Percentiles rank a stretch among this genome's conserved stretches.
Evolutionary conservation across 1,140 invertebrate species (phyloP).

Genomic region (Heterodera carotae): DNA sequence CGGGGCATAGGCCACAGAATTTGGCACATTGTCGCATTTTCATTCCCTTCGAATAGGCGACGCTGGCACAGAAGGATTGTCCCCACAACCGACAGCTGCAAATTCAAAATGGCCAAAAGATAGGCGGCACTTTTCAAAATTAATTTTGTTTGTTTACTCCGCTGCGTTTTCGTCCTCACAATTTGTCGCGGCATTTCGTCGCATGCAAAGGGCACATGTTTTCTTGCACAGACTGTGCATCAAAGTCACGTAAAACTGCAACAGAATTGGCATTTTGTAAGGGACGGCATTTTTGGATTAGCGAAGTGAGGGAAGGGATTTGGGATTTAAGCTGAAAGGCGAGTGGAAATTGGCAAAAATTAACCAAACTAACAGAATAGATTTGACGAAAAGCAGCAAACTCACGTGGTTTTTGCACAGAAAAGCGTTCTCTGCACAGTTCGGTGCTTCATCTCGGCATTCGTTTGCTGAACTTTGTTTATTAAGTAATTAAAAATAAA

Average conservation of each 20-base stretch:
- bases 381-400: neutral
- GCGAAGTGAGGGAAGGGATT: neutral
- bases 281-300: no score
- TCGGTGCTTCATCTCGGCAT: neutral
- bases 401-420: neutral
- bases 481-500: neutral
- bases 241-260: constrained; percentile 8
- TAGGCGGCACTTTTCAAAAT: neutral
- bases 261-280: no score
- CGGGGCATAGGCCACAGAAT: constrained; percentile 20
- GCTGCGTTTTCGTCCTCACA: constrained; percentile 11
- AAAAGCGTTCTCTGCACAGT: neutral
- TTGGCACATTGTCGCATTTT: constrained; percentile 24
- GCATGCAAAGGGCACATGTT: constrained; percentile 21
- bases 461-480: neutral
- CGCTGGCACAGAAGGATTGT: constrained; percentile 1
- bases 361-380: no score
- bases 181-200: neutral
- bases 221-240: constrained; percentile 17
- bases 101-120: neutral
- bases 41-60: constrained; percentile 26
- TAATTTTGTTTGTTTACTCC: neutral
- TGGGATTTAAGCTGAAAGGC: neutral
- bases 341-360: neutral
- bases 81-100: constrained; percentile 16